phyloP scores from a whole-genome alignment of 2,888 invertebrate species.

The Sinelater perroti region DNA sequence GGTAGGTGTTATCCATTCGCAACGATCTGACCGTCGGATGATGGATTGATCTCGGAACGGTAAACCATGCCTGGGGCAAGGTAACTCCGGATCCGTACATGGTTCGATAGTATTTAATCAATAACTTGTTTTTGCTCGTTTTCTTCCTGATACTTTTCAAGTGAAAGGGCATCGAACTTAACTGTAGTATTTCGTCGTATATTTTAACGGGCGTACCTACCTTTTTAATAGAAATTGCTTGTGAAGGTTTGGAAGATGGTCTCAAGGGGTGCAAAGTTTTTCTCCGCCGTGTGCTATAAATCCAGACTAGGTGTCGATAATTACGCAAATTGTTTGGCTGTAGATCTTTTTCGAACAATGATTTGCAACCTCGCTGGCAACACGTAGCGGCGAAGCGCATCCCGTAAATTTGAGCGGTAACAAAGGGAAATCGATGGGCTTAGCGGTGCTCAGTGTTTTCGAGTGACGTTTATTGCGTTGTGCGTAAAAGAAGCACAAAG shows the following conservation, averaged over 20 bases:
- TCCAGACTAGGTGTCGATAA: no score
- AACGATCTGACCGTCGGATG: constrained; percentile 14
- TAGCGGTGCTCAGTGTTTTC: background rate
- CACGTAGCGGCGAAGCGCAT: no score
- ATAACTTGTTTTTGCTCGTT: constrained; percentile 18
- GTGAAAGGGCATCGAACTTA: constrained; percentile 25
- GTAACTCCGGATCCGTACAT: constrained; percentile 23
- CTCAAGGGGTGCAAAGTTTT: no score
- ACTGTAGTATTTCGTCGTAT: background rate
- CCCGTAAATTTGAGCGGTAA: no score
- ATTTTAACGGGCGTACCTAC: background rate
- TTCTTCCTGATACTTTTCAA: constrained; percentile 11
- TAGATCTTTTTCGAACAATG: no score
- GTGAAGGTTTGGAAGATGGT: no score
- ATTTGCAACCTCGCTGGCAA: no score
- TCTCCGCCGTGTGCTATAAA: no score
- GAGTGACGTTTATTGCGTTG: constrained; percentile 1
- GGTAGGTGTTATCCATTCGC: constrained; percentile 17
- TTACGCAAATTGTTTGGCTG: no score
- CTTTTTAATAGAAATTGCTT: background rate
- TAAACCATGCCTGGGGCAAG: constrained; percentile 25
- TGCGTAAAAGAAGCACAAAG: background rate
- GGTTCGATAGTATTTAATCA: constrained; percentile 24
- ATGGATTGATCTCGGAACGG: constrained; percentile 22
- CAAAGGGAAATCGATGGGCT: background rate